Evolutionary conservation across 2,113 vertebrate species (phyloP).

Genomic region (Colaptes auratus): DNA sequence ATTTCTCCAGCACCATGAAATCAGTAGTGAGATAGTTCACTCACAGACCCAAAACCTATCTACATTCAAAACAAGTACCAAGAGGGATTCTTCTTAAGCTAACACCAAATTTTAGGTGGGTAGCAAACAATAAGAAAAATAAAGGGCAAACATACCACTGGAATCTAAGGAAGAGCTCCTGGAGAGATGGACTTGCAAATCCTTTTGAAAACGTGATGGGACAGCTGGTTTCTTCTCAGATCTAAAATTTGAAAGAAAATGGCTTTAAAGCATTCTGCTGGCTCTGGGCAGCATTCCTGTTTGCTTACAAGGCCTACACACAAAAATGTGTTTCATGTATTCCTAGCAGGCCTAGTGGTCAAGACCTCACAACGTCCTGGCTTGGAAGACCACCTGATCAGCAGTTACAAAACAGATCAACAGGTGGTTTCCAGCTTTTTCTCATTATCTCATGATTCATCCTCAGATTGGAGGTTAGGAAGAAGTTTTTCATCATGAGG

Average conservation of each 20-base stretch:
- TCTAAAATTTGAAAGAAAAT: conserved; percentile 50
- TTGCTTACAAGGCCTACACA: background rate
- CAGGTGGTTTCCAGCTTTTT: background rate
- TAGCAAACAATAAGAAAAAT: background rate
- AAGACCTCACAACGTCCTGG: background rate
- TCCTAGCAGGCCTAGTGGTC: background rate
- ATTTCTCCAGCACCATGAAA: background rate
- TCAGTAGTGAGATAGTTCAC: background rate
- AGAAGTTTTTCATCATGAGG: too few species aligned
- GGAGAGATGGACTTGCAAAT: conserved; percentile 67
- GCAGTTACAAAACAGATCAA: background rate
- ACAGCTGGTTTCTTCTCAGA: conserved; percentile 72
- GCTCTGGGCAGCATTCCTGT: background rate
- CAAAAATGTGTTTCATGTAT: background rate
- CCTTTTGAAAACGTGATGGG: conserved; percentile 72
- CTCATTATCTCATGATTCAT: background rate
- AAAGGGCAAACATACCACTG: conserved; percentile 67
- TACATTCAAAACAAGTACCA: background rate
- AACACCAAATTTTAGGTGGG: background rate
- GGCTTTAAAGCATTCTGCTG: background rate
- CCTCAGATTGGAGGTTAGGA: too few species aligned
- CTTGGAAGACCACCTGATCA: background rate
- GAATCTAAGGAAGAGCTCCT: conserved; percentile 62
- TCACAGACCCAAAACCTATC: background rate
- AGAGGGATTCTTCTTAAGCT: background rate